Evolutionary conservation across 2,797 vertebrate genomes (phyloP), one percentile per base, ranked within the genome.

Genomic region (Aratinga solstitialis): DNA sequence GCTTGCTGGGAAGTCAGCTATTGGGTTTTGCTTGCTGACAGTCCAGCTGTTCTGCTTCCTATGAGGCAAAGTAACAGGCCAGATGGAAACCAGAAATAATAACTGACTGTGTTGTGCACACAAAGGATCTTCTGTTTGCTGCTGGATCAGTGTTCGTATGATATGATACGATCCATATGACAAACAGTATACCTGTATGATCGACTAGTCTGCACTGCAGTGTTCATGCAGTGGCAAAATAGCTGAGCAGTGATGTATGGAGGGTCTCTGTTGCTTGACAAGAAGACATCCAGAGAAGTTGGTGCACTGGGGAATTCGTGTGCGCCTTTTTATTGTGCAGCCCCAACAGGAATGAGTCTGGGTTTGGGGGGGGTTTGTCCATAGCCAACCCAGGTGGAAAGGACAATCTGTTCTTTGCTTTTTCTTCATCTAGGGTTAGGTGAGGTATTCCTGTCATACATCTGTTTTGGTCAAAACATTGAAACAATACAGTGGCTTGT

Each of bases 381-480:
- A 1, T 53, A 58, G 86, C 90, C 81, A 91, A n/a, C 34, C 40
- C 84, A 94, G 91, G 86, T 87, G 90, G 81, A 83, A 82, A 90
- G 95, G 75, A 94, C 88, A 78, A n/a, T 82, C 74, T 92, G 92
- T 92, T 94, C 93, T 86, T 92, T 91, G 86, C 71, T 85, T 93
- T 93, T 89, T 89, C 45, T 74, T 93, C 75, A 78, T 72, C 63
- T 85, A 73, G 71, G 76, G 86, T 82, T 94, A 83, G 40, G 19
- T 89, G 84, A 89, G 63, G 54, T 93, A 53, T 89, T 97, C 85
- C 42, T 96, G 89, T 93, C 45, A 48, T 50, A 56, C 95, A 93
- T 94, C 67, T 96, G 92, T 98, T 97, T 97, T 96, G 89, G 94
- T 95, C 96, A 97, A 97, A 98, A 96, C 95, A 97, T 79, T 84